Percentiles rank a stretch among this genome's conserved stretches.
phyloP scores from a whole-genome alignment of 2,888 invertebrate genomes.

The Ormyrus nitidulus region DNA sequence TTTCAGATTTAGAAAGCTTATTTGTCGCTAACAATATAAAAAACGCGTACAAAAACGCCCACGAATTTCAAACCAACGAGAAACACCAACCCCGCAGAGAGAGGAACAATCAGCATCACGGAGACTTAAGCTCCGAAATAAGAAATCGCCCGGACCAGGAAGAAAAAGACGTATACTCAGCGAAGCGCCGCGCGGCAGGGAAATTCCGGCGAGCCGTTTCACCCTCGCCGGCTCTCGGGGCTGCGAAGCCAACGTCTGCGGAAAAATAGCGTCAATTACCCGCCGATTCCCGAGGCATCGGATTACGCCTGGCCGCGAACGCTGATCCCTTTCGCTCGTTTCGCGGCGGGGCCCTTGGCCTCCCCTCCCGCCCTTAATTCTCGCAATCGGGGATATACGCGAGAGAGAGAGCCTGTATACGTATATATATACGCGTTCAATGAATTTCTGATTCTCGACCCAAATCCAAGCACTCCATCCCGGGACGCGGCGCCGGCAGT shows the following conservation, averaged over 20 bases:
- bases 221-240: conserved; percentile 39
- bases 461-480: conserved; percentile 13
- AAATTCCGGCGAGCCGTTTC: neutral
- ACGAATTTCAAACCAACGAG: no score
- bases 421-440: conserved; percentile 2
- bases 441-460: conserved; percentile 52
- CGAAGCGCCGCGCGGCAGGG: neutral
- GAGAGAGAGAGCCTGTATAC: neutral
- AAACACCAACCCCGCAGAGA: no score
- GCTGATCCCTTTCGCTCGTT: conserved; percentile 71
- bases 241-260: conserved; percentile 16
- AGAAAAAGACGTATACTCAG: conserved; percentile 8
- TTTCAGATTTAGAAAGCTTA: no score
- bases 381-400: conserved; percentile 20
- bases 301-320: conserved; percentile 71
- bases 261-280: conserved; percentile 72
- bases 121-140: conserved; percentile 14
- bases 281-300: conserved; percentile 69
- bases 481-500: neutral
- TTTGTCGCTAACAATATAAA: no score
- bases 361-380: conserved; percentile 37
- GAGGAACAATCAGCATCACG: neutral
- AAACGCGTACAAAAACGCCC: no score
- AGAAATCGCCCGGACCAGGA: neutral
- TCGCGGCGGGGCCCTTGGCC: conserved; percentile 59